Percentiles rank a stretch among this genome's conserved stretches.
phyloP scores from a whole-genome alignment of 2,797 vertebrate genomes.

The Cuniculus paca region DNA sequence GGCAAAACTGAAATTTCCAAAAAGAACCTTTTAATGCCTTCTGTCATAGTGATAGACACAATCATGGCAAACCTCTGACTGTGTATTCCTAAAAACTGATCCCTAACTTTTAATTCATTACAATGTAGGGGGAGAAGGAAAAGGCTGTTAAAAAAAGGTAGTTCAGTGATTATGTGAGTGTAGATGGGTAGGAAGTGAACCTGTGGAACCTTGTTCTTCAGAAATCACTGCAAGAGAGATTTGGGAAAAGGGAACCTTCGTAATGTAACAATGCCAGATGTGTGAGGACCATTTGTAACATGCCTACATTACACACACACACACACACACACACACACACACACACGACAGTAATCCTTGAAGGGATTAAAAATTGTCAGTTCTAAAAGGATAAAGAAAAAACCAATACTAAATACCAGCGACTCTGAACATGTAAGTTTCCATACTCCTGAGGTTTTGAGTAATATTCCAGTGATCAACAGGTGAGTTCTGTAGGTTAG shows the following conservation, averaged over 20 bases:
- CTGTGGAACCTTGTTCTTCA: neutral
- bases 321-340: neutral
- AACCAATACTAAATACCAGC: neutral
- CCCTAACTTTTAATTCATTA: neutral
- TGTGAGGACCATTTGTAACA: neutral
- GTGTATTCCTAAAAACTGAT: neutral
- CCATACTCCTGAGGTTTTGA: neutral
- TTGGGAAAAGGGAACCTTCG: neutral
- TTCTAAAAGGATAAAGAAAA: neutral
- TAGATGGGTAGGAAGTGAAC: fast-evolving
- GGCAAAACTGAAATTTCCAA: neutral
- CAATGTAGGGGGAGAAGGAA: neutral
- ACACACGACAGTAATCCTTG: neutral
- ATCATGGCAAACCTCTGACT: neutral
- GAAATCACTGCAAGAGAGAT: neutral
- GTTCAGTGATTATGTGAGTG: neutral
- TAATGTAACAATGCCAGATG: neutral
- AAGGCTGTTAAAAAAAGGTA: neutral
- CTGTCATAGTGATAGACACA: neutral
- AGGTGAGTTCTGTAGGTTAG: neutral
- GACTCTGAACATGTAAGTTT: neutral
- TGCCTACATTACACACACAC: neutral
- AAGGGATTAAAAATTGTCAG: neutral
- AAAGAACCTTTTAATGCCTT: neutral
- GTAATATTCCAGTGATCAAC: neutral